Percentiles rank a stretch among this genome's conserved stretches.
Conservation (phyloP, 1,140 invertebrate species). For the Neodiprion virginianus region DNA sequence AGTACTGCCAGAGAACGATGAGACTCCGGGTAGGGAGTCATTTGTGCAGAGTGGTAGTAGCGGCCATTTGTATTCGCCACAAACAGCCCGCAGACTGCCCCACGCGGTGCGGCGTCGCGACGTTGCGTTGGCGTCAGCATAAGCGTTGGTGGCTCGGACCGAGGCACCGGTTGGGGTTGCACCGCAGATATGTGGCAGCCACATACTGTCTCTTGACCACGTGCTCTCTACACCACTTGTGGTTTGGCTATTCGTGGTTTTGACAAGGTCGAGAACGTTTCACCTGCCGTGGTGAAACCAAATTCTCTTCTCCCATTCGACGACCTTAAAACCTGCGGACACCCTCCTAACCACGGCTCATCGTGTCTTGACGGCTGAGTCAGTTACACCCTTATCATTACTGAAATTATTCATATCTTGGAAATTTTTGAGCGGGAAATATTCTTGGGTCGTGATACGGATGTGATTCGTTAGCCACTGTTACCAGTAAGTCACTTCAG, state of each 20-base stretch:
- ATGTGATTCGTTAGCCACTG: too few species aligned
- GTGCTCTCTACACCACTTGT: constrained; percentile 33
- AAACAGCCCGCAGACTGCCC: constrained; percentile 33
- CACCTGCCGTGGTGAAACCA: neutral
- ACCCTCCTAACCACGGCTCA: too few species aligned
- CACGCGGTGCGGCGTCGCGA: constrained; percentile 32
- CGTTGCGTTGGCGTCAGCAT: neutral
- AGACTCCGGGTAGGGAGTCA: too few species aligned
- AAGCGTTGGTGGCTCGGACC: constrained; percentile 34
- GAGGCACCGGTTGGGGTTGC: constrained; percentile 32
- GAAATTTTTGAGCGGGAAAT: too few species aligned
- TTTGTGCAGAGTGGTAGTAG: neutral
- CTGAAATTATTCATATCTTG: too few species aligned
- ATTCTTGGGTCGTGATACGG: too few species aligned
- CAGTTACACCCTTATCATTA: too few species aligned
- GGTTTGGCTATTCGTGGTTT: constrained; percentile 45
- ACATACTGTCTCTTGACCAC: constrained; percentile 39
- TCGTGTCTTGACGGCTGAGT: too few species aligned
- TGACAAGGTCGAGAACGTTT: constrained; percentile 42
- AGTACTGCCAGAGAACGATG: too few species aligned
- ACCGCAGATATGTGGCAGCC: constrained; percentile 45
- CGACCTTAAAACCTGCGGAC: too few species aligned
- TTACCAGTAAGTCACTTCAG: too few species aligned
- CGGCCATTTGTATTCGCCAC: constrained; percentile 33
- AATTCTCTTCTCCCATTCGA: too few species aligned